Evolutionary conservation across 2,113 vertebrate genomes (phyloP).

Genomic region (Todiramphus chloris): DNA sequence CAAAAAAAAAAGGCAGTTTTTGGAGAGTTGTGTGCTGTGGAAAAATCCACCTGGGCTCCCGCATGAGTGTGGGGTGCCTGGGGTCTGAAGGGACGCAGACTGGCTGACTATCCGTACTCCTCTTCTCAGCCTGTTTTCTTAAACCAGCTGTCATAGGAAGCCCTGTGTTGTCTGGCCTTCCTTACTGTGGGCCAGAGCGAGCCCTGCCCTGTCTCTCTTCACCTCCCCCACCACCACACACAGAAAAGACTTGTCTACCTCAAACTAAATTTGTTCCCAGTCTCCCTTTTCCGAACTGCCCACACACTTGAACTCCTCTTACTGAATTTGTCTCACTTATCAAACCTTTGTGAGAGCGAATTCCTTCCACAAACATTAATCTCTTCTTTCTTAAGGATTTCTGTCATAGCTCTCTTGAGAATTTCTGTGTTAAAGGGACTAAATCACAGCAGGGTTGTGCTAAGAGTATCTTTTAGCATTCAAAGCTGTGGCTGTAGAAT

Average conservation of each 20-base stretch:
- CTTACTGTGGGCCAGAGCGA: background rate
- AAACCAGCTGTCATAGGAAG: background rate
- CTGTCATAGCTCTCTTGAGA: background rate
- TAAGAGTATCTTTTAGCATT: background rate
- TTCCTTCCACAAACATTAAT: background rate
- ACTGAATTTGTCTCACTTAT: background rate
- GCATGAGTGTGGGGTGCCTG: fast-evolving
- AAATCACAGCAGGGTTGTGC: background rate
- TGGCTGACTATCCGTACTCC: background rate
- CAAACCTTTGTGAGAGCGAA: background rate
- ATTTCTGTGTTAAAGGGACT: background rate
- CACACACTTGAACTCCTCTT: background rate
- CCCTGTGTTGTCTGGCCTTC: background rate
- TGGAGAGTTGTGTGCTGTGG: fast-evolving
- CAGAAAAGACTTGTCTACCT: background rate
- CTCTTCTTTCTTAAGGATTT: background rate
- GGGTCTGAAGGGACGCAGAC: background rate
- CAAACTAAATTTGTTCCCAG: too few species aligned
- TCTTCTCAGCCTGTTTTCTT: background rate
- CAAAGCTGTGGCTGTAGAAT: background rate
- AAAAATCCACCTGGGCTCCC: background rate
- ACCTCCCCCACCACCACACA: fast-evolving
- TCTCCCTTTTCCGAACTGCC: background rate
- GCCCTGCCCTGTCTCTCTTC: background rate
- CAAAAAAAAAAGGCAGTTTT: too few species aligned